phyloP scores from a whole-genome alignment of 2,797 vertebrate species.

The Microhierax caerulescens region DNA sequence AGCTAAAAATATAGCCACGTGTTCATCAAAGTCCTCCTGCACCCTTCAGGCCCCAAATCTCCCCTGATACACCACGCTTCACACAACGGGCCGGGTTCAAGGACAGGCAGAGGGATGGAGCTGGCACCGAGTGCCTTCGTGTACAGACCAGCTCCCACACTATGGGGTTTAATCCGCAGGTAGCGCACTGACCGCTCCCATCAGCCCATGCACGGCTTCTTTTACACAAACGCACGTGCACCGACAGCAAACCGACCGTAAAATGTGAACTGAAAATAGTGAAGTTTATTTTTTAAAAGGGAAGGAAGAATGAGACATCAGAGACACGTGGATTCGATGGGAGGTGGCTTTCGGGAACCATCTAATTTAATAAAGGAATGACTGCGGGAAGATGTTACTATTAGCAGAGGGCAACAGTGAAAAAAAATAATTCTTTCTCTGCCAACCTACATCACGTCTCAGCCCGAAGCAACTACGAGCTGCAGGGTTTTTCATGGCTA shows the following conservation, averaged over 20 bases:
- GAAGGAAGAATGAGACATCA: not conserved
- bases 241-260: not conserved
- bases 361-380: not conserved
- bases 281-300: not conserved
- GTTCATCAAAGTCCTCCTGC: not conserved
- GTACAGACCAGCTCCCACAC: accelerated
- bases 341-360: not conserved
- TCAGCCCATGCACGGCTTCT: no score
- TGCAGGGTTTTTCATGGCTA: not conserved
- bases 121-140: not conserved
- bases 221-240: not conserved
- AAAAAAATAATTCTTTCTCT: not conserved
- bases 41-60: not conserved
- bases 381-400: not conserved
- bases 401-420: not conserved
- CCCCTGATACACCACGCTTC: not conserved
- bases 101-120: not conserved
- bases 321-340: accelerated
- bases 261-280: accelerated
- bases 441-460: not conserved
- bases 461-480: not conserved
- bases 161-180: accelerated
- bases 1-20: accelerated
- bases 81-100: accelerated
- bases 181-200: not conserved